Percentiles rank a stretch among this genome's conserved stretches.
Conservation (phyloP, 1,140 invertebrate species). For the Calosoma granatense region DNA sequence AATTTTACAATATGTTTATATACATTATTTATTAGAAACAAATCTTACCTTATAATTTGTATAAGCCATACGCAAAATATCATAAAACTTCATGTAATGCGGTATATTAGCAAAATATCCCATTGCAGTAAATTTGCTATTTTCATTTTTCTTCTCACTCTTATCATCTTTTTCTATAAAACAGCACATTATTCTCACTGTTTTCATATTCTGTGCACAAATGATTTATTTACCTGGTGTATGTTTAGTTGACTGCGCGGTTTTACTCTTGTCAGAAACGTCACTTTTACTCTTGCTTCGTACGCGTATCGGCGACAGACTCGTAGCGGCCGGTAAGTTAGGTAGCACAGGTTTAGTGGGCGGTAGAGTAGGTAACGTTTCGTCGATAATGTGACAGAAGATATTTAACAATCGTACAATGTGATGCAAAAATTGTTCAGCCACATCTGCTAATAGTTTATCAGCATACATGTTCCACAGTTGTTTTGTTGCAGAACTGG, state of each 20-base stretch:
- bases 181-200: neutral
- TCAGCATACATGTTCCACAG: constrained; percentile 47
- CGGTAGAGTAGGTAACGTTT: constrained; percentile 48
- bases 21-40: too few relatives aligned
- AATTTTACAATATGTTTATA: neutral
- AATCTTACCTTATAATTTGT: constrained; percentile 62
- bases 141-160: constrained; percentile 33
- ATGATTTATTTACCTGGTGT: constrained; percentile 4
- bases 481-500: constrained; percentile 11
- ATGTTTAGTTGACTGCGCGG: constrained; percentile 18
- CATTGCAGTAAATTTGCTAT: constrained; percentile 35
- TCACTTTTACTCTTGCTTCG: constrained; percentile 34
- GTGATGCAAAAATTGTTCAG: constrained; percentile 56
- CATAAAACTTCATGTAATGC: constrained; percentile 70
- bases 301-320: constrained; percentile 40
- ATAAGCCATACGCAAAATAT: constrained; percentile 61
- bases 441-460: constrained; percentile 33
- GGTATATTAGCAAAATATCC: constrained; percentile 56
- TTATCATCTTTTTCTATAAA: constrained; percentile 19
- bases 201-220: neutral
- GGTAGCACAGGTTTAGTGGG: constrained; percentile 43
- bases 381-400: constrained; percentile 66
- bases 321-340: constrained; percentile 35
- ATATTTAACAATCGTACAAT: constrained; percentile 61
- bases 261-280: constrained; percentile 24